A percentile compares a stretch with the other conserved stretches of the same genome.
These are phyloP conservation scores for Anagyrus pseudococci DNA, from an alignment of 2,888 invertebrate genomes.

Conservation along the genomic window DNA sequence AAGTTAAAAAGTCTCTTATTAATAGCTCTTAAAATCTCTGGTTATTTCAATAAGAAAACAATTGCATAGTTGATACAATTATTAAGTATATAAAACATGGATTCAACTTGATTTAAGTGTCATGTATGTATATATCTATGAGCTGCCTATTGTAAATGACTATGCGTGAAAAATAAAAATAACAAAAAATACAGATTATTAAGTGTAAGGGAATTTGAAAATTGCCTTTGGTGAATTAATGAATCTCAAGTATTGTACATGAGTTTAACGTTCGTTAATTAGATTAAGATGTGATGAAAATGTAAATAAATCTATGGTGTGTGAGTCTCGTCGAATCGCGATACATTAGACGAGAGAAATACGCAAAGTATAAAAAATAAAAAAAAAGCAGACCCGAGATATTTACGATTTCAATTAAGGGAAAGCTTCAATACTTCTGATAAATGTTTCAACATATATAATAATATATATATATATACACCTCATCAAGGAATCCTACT, in stretches of 20 bases:
- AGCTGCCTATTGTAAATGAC: conserved; percentile 35
- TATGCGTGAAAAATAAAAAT: conserved; percentile 33
- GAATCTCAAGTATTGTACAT: conserved; percentile 31
- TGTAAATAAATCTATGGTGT: conserved; percentile 23
- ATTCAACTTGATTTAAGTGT: conserved; percentile 31
- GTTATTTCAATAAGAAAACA: conserved; percentile 15
- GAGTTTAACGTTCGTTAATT: conserved; percentile 25
- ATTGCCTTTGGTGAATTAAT: conserved; percentile 39
- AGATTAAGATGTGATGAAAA: conserved; percentile 20
- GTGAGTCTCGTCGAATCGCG: conserved; percentile 5
- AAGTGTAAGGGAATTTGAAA: conserved; percentile 26
- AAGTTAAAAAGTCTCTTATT: conserved; percentile 24
- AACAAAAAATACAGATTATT: conserved; percentile 30
- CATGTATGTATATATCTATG: conserved; percentile 24
- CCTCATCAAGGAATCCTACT: conserved; percentile 38
- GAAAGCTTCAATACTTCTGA: conserved; percentile 17
- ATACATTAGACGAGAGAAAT: conserved; percentile 7
- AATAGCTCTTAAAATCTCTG: conserved; percentile 4
- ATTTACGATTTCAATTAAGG: conserved; percentile 11
- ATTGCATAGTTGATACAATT: conserved; percentile 15
- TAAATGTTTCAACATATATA: conserved; percentile 25
- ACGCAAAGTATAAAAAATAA: conserved; percentile 22
- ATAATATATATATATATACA: conserved; percentile 37
- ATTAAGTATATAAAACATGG: conserved; percentile 31
- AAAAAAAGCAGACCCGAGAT: conserved; percentile 22